A percentile compares a stretch with the other conserved stretches of the same genome.
Conservation (phyloP, 37 sponge, comb jelly and placozoan species). For the Hexactinellida sp. region DNA sequence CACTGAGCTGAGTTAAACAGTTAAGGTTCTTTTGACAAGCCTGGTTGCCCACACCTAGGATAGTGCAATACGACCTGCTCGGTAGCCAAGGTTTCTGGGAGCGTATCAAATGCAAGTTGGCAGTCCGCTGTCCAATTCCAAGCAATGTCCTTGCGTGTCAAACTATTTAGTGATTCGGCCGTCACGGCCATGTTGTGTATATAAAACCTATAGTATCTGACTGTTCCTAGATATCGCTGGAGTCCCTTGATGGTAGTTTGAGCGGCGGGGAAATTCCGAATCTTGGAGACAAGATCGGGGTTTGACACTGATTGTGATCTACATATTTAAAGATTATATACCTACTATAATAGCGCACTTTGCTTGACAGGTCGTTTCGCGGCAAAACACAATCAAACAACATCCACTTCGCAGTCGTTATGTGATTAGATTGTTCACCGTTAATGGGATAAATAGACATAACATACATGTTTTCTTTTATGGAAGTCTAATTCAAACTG, state of each 20-base stretch:
- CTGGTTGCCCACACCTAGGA: not conserved
- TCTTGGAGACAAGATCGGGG: not conserved
- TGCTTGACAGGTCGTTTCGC: no score
- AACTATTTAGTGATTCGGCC: not conserved
- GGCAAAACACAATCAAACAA: no score
- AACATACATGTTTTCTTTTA: no score
- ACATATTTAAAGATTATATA: no score
- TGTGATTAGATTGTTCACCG: no score
- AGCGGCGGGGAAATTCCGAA: not conserved
- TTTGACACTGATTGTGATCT: not conserved
- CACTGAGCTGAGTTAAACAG: not conserved
- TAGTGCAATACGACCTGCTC: not conserved
- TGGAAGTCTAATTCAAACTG: no score
- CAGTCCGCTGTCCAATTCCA: constrained; percentile 2
- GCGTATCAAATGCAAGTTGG: constrained; percentile 14
- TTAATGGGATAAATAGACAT: no score
- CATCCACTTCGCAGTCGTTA: no score
- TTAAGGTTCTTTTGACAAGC: not conserved
- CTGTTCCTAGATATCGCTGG: not conserved
- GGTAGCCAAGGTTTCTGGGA: constrained; percentile 16
- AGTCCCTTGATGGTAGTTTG: not conserved
- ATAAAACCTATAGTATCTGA: not conserved
- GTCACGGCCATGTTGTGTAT: constrained; percentile 3
- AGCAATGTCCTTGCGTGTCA: not conserved
- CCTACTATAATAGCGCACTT: no score